Conservation (phyloP, 2,797 vertebrate species). For the Rhabdophis nuchalis region DNA sequence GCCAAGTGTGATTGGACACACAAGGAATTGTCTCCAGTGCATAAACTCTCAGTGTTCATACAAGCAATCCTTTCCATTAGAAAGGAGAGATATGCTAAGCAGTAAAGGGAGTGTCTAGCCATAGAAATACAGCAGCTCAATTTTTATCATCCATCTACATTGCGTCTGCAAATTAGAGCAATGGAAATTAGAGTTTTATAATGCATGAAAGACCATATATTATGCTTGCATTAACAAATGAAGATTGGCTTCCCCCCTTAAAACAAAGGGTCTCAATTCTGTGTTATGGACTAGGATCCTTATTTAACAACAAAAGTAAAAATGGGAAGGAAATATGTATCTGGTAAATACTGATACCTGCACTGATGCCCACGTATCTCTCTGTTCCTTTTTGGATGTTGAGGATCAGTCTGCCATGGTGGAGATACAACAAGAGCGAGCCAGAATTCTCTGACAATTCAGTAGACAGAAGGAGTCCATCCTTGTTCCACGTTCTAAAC, state of each 20-base stretch:
- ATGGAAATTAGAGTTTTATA: neutral
- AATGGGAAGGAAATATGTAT: neutral
- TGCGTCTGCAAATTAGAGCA: neutral
- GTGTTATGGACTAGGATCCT: neutral
- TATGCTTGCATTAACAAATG: neutral
- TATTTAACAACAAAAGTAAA: neutral
- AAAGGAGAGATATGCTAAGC: neutral
- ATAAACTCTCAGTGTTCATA: neutral
- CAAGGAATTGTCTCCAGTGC: neutral
- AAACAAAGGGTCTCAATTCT: neutral
- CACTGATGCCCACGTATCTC: slow-evolving; percentile 77
- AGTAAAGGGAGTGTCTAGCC: neutral
- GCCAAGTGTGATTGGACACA: neutral
- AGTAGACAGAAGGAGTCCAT: slow-evolving; percentile 85
- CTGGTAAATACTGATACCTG: slow-evolving; percentile 70
- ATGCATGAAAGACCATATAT: neutral
- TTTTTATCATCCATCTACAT: neutral
- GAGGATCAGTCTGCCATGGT: slow-evolving; percentile 75
- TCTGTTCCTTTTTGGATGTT: slow-evolving; percentile 75
- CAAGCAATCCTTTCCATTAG: neutral
- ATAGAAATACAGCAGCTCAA: neutral
- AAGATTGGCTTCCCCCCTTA: neutral
- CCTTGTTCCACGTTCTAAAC: slow-evolving; percentile 93
- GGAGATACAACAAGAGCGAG: slow-evolving; percentile 80
- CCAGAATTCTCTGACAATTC: slow-evolving; percentile 78